phyloP scores from a whole-genome alignment of 2,888 invertebrate species.

The Taphrorychus bicolor region DNA sequence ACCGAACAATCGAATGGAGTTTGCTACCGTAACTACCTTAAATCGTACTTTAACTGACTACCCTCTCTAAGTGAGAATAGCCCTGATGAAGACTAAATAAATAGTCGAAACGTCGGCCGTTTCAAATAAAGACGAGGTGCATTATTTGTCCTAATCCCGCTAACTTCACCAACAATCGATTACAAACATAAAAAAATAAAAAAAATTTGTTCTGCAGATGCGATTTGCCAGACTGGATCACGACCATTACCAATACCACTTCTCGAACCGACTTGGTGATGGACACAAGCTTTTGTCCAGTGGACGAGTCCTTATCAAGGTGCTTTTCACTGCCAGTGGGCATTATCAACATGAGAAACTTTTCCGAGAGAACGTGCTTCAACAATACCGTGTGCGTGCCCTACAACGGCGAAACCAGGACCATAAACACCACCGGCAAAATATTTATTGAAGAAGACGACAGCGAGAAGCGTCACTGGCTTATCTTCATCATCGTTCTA shows the following conservation, averaged over 20 bases:
- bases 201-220: slow-evolving; percentile 59
- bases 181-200: no score
- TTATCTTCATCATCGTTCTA: slow-evolving; percentile 55
- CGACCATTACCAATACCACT: slow-evolving; percentile 59
- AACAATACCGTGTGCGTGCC: slow-evolving; percentile 67
- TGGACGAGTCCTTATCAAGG: slow-evolving; percentile 65
- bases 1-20: no score
- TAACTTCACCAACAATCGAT: no score
- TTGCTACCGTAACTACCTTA: no score
- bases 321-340: slow-evolving; percentile 73
- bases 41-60: no score
- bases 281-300: slow-evolving; percentile 69
- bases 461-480: slow-evolving; percentile 46
- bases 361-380: slow-evolving; percentile 68
- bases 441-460: slow-evolving; percentile 49
- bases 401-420: slow-evolving; percentile 58
- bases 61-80: no score
- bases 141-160: no score
- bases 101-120: no score
- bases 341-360: slow-evolving; percentile 69
- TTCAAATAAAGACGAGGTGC: no score
- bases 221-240: slow-evolving; percentile 67
- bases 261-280: slow-evolving; percentile 59
- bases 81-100: no score
- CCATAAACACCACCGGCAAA: slow-evolving; percentile 53